Base-by-base conservation (phyloP, 2,888 invertebrate genomes). In the Thera obeliscata region DNA sequence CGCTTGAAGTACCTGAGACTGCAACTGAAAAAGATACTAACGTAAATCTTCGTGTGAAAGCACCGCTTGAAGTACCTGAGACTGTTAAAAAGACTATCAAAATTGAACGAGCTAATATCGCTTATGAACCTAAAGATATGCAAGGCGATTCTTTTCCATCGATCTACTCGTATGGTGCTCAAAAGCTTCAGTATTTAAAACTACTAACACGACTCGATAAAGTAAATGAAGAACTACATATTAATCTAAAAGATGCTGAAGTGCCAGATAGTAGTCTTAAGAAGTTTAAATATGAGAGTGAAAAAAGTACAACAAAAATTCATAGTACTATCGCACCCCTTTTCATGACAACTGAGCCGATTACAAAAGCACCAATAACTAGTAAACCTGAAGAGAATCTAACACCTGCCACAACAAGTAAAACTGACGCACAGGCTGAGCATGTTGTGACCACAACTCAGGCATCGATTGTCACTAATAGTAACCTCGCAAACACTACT, bases 101-200 rank as follows among this genome's bases (percentile, higher is more conserved):
- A 70, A 64, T 59, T 38, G 63, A 74, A 52, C 74, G 74, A 43
- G 67, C 73, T 43, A 68, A 82, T 1, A 84, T 93, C 65, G 93
- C 89, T 61, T 93, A 93, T 70, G 87, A 89, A 35, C 93, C 93
- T 36, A 82, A 87, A 68, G 78, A 87, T 56, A 93, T 93, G 93
- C 93, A 93, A 83, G 80, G 83, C 64, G 93, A 93, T 82, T 81
- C 89, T 12, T 87, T 87, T 72, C 87, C 91, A 66, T 91, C 90
- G 3, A 84, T 91, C 65, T 87, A 87, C 74, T 85, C 90, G 22
- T 92, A 91, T 64, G 93, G 91, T 64, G 79, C 90, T 59, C 90
- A 91, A 87, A 91, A 89, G 74, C 87, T 90, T 69, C 87, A 88
- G 64, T 91, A 88, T 75, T 74, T 90, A 71, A 90, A 89, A 82